Base-by-base conservation (phyloP, 2,113 vertebrate species). In the Cheilinus undulatus region DNA sequence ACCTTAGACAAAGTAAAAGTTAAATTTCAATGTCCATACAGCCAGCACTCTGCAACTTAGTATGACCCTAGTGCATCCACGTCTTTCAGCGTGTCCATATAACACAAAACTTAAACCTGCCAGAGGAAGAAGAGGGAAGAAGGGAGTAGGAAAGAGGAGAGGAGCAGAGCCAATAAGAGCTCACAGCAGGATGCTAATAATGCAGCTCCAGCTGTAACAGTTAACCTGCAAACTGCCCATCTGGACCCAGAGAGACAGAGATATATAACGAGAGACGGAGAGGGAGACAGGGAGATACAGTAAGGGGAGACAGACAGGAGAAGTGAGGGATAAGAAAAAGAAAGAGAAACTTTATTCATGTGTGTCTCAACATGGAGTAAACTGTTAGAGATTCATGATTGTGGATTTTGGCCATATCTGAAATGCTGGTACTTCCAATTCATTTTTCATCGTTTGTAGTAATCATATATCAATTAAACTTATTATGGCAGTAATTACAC, bases 221-320 rank as follows among this genome's bases (percentile, higher is more conserved):
- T 98, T 98, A 98, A 99, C 97, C 97, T 98, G 96, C 96, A 97
- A 97, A 98, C 96, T 97, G 96, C 95, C 97, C 97, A 97, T 97
- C 96, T 98, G 97, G 96, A 98, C 96, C 96, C 96, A 94, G 90
- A 94, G 95, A 96, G 95, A 92, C 88, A 88, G 91, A 86, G 87
- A 90, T 38, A 65, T 8, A 64, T 28, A 65, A 83, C 90, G 86
- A 77, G 67, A 79, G 75, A 84, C 53, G 73, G 81, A 57, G 70
- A 62, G 56, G 17, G 4, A 52, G 50, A 63, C 8, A 92, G 88
- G 87, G 91, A 85, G 88, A 89, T 89, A 93, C n/a, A n/a, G n/a
- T 93, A 90, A 27, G 23, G 84, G 84, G 83, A 84, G 82, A 90
- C 85, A 77, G 67, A 80, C 73, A 86, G 56, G 73, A 81, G 52